Conservation (phyloP, 1,140 invertebrate species). For the Tetranychus urticae region DNA sequence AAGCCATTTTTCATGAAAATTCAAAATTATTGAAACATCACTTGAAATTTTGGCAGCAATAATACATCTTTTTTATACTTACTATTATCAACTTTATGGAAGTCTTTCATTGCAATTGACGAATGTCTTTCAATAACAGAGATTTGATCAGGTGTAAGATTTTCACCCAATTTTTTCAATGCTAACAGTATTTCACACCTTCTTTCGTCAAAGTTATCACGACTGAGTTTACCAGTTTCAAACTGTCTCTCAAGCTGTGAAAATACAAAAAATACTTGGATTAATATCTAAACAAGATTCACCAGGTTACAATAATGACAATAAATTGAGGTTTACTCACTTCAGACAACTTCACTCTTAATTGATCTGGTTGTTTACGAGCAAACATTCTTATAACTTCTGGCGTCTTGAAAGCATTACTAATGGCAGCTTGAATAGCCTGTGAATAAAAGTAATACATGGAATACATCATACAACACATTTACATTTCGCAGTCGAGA, state of each 20-base stretch:
- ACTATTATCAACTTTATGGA: slow-evolving; percentile 24
- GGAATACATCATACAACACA: no score
- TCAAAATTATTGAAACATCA: no score
- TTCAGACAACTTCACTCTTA: slow-evolving; percentile 32
- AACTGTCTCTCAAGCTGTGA: slow-evolving; percentile 22
- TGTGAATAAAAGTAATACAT: slow-evolving; percentile 16
- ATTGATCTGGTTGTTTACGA: slow-evolving; percentile 39
- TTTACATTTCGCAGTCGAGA: not conserved
- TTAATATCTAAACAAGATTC: not conserved
- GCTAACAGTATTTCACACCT: slow-evolving; percentile 39
- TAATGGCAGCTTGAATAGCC: slow-evolving; percentile 50
- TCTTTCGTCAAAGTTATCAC: slow-evolving; percentile 20
- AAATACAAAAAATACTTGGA: not conserved
- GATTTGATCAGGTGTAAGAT: slow-evolving; percentile 30
- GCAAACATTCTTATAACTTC: slow-evolving; percentile 51
- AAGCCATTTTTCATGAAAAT: no score
- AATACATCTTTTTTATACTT: no score
- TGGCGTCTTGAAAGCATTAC: slow-evolving; percentile 47
- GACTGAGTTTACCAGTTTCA: slow-evolving; percentile 24
- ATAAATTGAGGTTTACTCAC: slow-evolving; percentile 16
- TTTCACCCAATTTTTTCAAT: slow-evolving; percentile 39
- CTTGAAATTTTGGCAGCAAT: no score
- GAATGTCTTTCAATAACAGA: slow-evolving; percentile 31
- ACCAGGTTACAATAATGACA: not conserved
- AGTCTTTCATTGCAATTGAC: slow-evolving; percentile 25